Evolutionary conservation across 2,797 vertebrate species (phyloP).

Genomic region (Alexandromys oeconomus): DNA sequence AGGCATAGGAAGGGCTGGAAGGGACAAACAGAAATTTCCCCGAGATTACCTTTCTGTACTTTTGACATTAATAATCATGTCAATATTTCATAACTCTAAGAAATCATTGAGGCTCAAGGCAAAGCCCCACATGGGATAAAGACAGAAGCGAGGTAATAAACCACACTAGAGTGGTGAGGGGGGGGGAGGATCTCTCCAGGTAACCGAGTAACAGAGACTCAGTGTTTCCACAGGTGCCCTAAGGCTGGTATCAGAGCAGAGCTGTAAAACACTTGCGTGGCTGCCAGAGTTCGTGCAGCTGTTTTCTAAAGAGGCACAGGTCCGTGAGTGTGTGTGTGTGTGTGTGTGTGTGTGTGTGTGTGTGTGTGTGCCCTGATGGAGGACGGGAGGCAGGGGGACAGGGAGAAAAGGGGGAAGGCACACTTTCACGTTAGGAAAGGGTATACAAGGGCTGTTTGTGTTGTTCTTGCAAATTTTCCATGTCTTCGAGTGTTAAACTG

Average conservation of each 20-base stretch:
- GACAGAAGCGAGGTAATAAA: not conserved
- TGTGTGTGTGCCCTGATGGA: not conserved
- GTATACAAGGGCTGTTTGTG: not conserved
- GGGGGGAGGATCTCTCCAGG: not conserved
- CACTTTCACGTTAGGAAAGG: not conserved
- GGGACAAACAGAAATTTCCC: not conserved
- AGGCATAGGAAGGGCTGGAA: not conserved
- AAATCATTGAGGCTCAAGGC: not conserved
- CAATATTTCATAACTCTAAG: not conserved
- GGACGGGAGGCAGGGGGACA: no score
- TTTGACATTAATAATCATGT: constrained; percentile 48
- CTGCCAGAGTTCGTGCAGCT: not conserved
- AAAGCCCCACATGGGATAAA: not conserved
- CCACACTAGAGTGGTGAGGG: not conserved
- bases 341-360: not conserved
- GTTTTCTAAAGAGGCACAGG: not conserved
- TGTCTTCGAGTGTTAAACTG: not conserved
- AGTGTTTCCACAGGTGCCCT: not conserved
- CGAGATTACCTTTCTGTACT: not conserved
- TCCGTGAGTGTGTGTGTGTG: not conserved
- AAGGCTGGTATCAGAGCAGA: not conserved
- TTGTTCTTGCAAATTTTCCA: constrained; percentile 1
- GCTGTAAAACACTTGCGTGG: not conserved
- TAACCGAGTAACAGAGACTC: no score
- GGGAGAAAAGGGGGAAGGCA: not conserved